Base-by-base conservation (phyloP, 2,113 vertebrate species). In the Nansenia antarctica region DNA sequence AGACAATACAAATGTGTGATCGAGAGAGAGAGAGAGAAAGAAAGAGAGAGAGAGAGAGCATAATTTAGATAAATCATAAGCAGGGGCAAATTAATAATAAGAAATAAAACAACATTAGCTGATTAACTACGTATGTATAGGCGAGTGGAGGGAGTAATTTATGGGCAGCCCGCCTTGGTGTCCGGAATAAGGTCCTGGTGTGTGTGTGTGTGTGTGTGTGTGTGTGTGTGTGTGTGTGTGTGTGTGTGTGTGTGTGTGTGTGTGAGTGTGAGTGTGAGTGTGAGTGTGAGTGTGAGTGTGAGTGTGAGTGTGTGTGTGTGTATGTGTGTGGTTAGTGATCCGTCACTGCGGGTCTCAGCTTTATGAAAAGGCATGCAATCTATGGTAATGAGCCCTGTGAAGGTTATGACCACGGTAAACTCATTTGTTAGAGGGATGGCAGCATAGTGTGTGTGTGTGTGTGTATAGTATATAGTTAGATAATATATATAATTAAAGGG, bases 321-420 rank as follows among this genome's bases (percentile, higher is more conserved):
- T 72, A 62, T 62, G 54, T 45, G 55, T 62, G 62, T 73, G 70
- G 72, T 86, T 89, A 84, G 86, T 85, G 87, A 91, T 90, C 81
- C 53, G 85, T 93, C 91, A 90, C 83, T 79, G 82, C 78, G 70
- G 83, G 87, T 83, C 83, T 83, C 78, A 77, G 86, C 86, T 87
- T 90, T 89, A 88, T 90, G 90, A 92, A 91, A 92, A 87, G 85
- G 81, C 80, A 75, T 85, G 82, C 89, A 86, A 90, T 90, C 88
- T 87, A 91, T 89, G 88, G 83, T 91, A 92, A 92, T 93, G 84
- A 91, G 86, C 65, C 80, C 79, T 81, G 74, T 86, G 85, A 91
- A 91, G 88, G 88, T 91, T 92, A 90, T 89, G 88, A 90, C 88
- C 86, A 91, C 67, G 52, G 85, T 88, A 88, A 90, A 90, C 85